Evolutionary conservation across 2,113 vertebrate genomes (phyloP), one percentile per base, ranked within the genome.

Genomic region (Xiphophorus maculatus): DNA sequence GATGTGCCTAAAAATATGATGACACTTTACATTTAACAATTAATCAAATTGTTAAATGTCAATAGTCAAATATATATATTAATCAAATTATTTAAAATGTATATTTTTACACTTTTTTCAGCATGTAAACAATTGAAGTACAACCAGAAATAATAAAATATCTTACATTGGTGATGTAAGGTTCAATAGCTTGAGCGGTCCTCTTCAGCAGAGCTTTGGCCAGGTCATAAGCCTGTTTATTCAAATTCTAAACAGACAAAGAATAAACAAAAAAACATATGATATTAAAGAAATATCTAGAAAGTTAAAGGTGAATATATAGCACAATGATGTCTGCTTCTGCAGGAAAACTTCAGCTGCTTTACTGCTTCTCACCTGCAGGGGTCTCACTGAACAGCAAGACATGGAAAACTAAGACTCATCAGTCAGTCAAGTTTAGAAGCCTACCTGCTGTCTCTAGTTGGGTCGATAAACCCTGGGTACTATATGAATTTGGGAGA

Each of bases 131-230:
- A 35, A 61, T 5, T 17, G 27, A 8, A 29, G 33, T 63, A 25
- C 22, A 63, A 64, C 22, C 58, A 40, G 3, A 29, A 17, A 37
- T n/a, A 44, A 75, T 1, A 12, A 4, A 29, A 30, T 28, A 30
- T 61, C 98, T 98, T 95, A 99, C 98, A 51, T 99, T 99, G 81
- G 98, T 99, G 86, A 99, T 99, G 88, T 99, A 99, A 0, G 98
- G 98, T 80, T 99, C 98, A 75, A 99, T 99, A 64, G 97, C 97
- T 91, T 99, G 97, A 0, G 98, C 97, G 1, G 98, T 99, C 90
- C 98, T 98, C 94, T 99, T 99, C 87, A 99, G 93, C 80, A 99
- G 93, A 76, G 98, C 98, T 87, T 99, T 99, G 77, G 98, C 97
- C 93, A 99, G 90, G 89, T 99, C 98, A 78, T 99, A 99, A 0